Percentiles rank a stretch among this genome's conserved stretches.
phyloP scores from a whole-genome alignment of 1,140 invertebrate species.

The Papilio xuthus region DNA sequence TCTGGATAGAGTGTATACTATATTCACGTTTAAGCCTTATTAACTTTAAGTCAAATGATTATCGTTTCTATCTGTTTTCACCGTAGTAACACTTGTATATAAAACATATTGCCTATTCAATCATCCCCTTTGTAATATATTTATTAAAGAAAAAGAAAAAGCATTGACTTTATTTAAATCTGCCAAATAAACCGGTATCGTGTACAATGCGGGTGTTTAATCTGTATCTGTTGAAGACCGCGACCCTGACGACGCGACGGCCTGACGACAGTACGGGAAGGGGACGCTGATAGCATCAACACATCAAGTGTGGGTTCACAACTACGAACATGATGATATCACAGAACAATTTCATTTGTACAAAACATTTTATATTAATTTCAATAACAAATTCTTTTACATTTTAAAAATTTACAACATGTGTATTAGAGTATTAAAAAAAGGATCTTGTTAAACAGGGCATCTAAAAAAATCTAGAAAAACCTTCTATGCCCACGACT shows the following conservation, averaged over 20 bases:
- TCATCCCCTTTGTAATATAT: background rate
- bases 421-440: background rate
- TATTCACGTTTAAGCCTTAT: too few relatives aligned
- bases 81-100: too few relatives aligned
- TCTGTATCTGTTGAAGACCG: too few relatives aligned
- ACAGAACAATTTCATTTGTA: background rate
- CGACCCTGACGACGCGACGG: constrained; percentile 23
- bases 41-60: too few relatives aligned
- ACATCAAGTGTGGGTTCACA: background rate
- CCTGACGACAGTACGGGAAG: constrained; percentile 2
- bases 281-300: constrained; percentile 9
- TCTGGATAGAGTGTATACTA: background rate
- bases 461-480: background rate
- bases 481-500: too few relatives aligned
- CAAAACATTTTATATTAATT: background rate
- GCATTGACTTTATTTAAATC: background rate
- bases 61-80: too few relatives aligned
- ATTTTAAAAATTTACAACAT: background rate
- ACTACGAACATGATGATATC: background rate
- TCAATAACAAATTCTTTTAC: background rate
- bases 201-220: constrained; percentile 4
- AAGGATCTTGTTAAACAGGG: background rate
- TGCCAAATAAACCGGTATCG: background rate
- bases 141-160: background rate
- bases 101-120: too few relatives aligned